Percentiles rank a stretch among this genome's conserved stretches.
Evolutionary conservation across 2,888 invertebrate genomes (phyloP).

Genomic region (Dryadula phaetusa): DNA sequence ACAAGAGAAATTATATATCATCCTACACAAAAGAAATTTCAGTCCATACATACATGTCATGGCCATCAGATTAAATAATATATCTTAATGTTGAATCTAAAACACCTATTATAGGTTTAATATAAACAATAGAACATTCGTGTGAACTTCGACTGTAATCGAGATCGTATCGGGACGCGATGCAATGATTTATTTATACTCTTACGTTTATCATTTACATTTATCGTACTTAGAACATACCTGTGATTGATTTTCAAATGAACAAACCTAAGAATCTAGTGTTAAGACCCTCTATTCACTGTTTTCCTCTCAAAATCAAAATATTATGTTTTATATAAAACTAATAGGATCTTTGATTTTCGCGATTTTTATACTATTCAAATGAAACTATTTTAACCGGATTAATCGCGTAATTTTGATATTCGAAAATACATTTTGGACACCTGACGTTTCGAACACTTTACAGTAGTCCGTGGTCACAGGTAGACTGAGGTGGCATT

Average conservation of each 20-base stretch:
- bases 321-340: too few species aligned
- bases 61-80: slow-evolving; percentile 15
- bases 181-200: slow-evolving; percentile 20
- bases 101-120: slow-evolving; percentile 28
- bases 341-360: too few species aligned
- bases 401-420: too few species aligned
- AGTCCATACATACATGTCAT: slow-evolving; percentile 1
- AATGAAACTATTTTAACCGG: too few species aligned
- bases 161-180: neutral
- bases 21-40: neutral
- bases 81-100: slow-evolving; percentile 27
- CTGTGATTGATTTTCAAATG: slow-evolving; percentile 7
- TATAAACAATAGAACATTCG: slow-evolving; percentile 34
- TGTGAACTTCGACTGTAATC: slow-evolving; percentile 22
- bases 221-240: neutral
- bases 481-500: too few species aligned
- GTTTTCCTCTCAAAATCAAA: too few species aligned
- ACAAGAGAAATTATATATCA: neutral
- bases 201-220: slow-evolving; percentile 1
- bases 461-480: too few species aligned
- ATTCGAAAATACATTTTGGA: too few species aligned
- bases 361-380: too few species aligned
- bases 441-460: too few species aligned
- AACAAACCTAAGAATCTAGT: too few species aligned
- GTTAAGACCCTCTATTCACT: too few species aligned